A percentile compares a stretch with the other conserved stretches of the same genome.
These are phyloP conservation scores for Folsomia candida DNA, from an alignment of 2,888 invertebrate genomes.

Conservation along the genomic window DNA sequence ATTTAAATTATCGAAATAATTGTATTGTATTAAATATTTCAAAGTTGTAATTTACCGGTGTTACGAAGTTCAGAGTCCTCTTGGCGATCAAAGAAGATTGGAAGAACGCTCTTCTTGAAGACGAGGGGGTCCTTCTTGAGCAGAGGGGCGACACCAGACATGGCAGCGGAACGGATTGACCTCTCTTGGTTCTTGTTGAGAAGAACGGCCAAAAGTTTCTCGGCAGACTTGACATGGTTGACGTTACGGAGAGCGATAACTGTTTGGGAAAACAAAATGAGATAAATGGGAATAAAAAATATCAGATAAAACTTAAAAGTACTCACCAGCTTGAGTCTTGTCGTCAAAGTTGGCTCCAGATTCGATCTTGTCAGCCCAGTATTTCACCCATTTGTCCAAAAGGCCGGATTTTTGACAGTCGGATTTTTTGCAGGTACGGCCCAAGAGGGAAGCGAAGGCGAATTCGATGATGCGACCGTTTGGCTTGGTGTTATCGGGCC, in stretches of 20 bases:
- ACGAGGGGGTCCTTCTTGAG: conserved; percentile 31
- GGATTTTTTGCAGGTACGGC: conserved; percentile 44
- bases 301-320: too few relatives aligned
- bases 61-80: conserved; percentile 46
- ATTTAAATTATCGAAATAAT: not conserved
- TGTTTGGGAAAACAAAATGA: too few relatives aligned
- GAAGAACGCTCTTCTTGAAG: conserved; percentile 39
- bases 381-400: conserved; percentile 46
- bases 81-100: conserved; percentile 46
- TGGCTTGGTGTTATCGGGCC: conserved; percentile 31
- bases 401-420: conserved; percentile 43
- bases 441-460: conserved; percentile 46
- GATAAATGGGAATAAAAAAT: too few relatives aligned
- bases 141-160: conserved; percentile 45
- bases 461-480: conserved; percentile 47
- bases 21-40: not conserved
- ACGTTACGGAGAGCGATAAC: conserved; percentile 45
- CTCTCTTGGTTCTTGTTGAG: conserved; percentile 40
- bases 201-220: conserved; percentile 40
- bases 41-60: not conserved
- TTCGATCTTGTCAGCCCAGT: conserved; percentile 41
- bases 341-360: conserved; percentile 42
- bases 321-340: too few relatives aligned
- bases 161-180: conserved; percentile 47
- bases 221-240: conserved; percentile 37